Evolutionary conservation across 2,888 invertebrate genomes (phyloP).

Genomic region (Pherbina coryleti): DNA sequence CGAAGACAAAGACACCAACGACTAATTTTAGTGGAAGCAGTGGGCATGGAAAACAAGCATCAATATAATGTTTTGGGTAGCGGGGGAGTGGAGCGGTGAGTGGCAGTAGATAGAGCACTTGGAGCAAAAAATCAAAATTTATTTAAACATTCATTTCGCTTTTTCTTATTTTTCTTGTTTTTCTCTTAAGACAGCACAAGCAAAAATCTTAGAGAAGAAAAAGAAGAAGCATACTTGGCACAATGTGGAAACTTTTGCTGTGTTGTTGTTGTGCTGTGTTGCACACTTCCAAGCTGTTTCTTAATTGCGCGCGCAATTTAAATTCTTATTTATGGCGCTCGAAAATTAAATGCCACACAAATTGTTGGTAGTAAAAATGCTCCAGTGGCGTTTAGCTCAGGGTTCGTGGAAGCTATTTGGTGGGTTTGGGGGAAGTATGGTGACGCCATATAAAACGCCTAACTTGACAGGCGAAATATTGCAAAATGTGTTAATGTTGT

Average conservation of each 20-base stretch:
- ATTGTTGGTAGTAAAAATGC: slow-evolving; percentile 26
- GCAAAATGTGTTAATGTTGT: slow-evolving; percentile 64
- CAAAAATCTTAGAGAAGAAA: neutral
- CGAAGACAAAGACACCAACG: too few species aligned
- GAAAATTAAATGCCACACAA: slow-evolving; percentile 15
- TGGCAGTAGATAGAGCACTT: too few species aligned
- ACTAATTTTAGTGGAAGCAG: too few species aligned
- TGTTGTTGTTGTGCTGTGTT: neutral
- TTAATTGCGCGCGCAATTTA: slow-evolving; percentile 64
- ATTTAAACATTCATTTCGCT: neutral
- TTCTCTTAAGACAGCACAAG: too few species aligned
- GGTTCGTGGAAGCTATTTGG: neutral
- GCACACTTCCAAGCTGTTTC: slow-evolving; percentile 29
- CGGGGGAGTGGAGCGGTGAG: too few species aligned
- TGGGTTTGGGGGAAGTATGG: slow-evolving; percentile 36
- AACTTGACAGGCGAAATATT: slow-evolving; percentile 52
- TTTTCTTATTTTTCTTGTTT: neutral
- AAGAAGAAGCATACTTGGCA: neutral
- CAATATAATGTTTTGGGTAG: too few species aligned
- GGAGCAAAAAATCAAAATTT: neutral
- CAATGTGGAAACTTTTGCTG: neutral
- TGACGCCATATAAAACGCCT: slow-evolving; percentile 23
- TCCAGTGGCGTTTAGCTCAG: slow-evolving; percentile 39
- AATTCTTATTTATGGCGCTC: slow-evolving; percentile 47
- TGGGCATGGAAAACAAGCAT: too few species aligned